Evolutionary conservation across 2,113 vertebrate species (phyloP).

Genomic region (Nothocercus nigrocapillus): DNA sequence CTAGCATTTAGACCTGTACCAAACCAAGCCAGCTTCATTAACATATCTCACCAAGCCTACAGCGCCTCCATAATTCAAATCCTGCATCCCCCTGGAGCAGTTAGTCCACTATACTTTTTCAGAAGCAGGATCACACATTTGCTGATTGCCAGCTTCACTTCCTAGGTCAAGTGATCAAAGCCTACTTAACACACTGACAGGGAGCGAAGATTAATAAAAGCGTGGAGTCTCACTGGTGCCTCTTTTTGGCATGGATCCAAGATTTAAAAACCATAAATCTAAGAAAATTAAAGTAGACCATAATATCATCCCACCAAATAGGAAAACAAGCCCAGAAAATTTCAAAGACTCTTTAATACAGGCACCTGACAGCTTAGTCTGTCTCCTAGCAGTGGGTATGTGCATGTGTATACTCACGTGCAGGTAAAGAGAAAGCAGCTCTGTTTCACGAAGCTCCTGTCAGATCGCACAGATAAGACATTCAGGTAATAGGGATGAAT

Average conservation of each 20-base stretch:
- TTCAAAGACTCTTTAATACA: neutral
- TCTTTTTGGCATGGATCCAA: neutral
- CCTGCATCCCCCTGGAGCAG: neutral
- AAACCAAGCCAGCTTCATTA: neutral
- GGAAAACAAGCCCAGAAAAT: neutral
- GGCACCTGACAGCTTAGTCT: neutral
- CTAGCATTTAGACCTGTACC: neutral
- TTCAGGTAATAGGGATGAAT: neutral
- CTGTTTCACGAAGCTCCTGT: neutral
- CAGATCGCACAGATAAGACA: neutral
- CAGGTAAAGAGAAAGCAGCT: neutral
- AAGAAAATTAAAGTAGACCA: neutral
- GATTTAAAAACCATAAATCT: neutral
- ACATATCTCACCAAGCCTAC: neutral
- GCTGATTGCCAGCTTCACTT: neutral
- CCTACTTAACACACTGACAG: neutral
- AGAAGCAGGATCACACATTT: neutral
- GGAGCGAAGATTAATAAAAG: neutral
- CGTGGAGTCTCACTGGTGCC: neutral
- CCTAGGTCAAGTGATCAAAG: neutral
- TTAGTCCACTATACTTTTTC: neutral
- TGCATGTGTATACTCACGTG: neutral
- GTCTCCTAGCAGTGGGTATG: neutral
- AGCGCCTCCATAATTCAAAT: neutral
- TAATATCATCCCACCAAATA: neutral